A percentile compares a stretch with the other conserved stretches of the same genome.
These are phyloP conservation scores for Noctilio leporinus DNA, from an alignment of 2,113 vertebrate species.

Conservation along the genomic window DNA sequence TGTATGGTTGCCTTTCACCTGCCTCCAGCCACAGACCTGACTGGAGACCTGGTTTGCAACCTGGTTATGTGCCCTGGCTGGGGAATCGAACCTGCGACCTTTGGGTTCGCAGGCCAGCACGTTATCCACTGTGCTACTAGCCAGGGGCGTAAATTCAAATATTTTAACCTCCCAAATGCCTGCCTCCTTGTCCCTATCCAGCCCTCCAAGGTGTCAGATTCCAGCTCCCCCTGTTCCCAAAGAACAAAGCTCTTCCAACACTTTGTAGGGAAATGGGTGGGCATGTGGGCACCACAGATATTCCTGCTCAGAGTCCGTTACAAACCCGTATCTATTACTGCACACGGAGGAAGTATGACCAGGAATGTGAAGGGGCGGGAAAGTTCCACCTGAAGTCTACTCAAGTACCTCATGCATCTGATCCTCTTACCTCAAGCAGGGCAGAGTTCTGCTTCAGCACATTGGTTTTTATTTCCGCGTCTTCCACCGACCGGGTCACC, in stretches of 20 bases:
- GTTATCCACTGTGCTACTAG: too few relatives aligned
- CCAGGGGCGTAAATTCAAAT: not conserved
- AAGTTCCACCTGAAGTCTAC: not conserved
- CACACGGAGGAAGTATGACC: not conserved
- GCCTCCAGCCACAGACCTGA: too few relatives aligned
- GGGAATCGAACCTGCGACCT: too few relatives aligned
- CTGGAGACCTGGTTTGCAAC: too few relatives aligned
- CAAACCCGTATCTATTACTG: too few relatives aligned
- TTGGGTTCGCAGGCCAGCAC: too few relatives aligned
- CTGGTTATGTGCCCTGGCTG: too few relatives aligned
- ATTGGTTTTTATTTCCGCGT: conserved; percentile 74
- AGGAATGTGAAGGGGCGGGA: fast-evolving
- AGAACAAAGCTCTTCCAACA: not conserved
- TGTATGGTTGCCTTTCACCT: too few relatives aligned
- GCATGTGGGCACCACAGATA: not conserved
- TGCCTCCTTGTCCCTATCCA: not conserved
- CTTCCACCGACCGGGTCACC: conserved; percentile 72
- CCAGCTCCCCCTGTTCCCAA: not conserved
- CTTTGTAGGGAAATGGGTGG: not conserved
- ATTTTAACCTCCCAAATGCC: not conserved
- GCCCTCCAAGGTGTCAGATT: not conserved
- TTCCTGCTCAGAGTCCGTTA: not conserved
- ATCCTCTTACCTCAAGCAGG: conserved; percentile 66
- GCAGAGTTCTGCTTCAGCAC: conserved; percentile 74
- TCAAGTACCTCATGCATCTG: fast-evolving